phyloP scores from a whole-genome alignment of 2,888 invertebrate species.

The Drosophila ezoana region DNA sequence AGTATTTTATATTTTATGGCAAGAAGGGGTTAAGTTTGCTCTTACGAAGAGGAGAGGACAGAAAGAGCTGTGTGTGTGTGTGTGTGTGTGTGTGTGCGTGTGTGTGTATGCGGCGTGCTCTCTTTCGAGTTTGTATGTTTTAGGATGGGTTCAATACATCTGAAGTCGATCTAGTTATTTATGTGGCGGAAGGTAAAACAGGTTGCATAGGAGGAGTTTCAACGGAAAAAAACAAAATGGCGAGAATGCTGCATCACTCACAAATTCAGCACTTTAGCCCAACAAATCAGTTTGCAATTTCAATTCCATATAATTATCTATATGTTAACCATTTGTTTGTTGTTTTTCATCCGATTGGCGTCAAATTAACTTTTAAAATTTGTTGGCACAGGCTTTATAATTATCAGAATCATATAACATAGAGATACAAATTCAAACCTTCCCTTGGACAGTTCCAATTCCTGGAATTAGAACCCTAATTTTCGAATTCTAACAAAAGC shows the following conservation, averaged over 20 bases:
- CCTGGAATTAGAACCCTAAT: no score
- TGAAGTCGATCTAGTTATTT: conserved; percentile 25
- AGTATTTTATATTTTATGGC: not conserved
- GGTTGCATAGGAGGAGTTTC: conserved; percentile 57
- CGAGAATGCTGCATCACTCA: conserved; percentile 7
- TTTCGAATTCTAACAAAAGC: no score
- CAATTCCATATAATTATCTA: no score
- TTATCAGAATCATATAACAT: no score
- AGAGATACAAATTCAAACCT: no score
- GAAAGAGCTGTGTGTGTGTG: not conserved
- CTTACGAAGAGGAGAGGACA: not conserved
- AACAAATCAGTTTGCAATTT: no score
- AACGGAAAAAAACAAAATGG: conserved; percentile 42
- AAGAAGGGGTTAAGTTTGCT: conserved; percentile 8
- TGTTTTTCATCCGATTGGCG: no score
- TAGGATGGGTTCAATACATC: conserved; percentile 40
- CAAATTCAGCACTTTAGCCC: conserved; percentile 2
- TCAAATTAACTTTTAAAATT: no score
- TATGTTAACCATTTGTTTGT: no score
- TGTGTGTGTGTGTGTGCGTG: not conserved
- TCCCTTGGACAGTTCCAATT: no score
- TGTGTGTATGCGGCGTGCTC: conserved; percentile 14
- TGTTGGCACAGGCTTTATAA: no score
- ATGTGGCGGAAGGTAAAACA: conserved; percentile 34
- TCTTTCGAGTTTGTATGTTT: conserved; percentile 17